Evolutionary conservation across 2,888 invertebrate species (phyloP), one percentile per base, ranked within the genome.

Genomic region (Tineola bisselliella): DNA sequence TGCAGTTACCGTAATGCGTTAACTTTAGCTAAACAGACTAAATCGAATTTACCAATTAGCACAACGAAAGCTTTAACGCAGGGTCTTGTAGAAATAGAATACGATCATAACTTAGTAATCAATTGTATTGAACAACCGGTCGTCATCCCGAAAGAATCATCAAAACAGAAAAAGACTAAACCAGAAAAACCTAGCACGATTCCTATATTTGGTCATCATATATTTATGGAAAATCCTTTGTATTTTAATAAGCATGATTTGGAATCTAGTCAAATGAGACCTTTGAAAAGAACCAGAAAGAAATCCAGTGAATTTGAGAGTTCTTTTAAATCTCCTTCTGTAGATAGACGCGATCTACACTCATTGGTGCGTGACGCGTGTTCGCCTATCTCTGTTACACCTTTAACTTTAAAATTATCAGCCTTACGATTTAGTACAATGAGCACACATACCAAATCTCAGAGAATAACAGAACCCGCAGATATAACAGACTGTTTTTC

Each of bases 351-450:
- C 68, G 82, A 87, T 66, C 67, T 74, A 17, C 86, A 87, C 66
- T 64, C 79, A 25, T 69, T 86, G 66, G 70, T 86, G 30, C 78
- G 84, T 68, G 83, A 84, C n/a, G 84, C 74, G 0, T 86, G 84
- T 67, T 87, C 87, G 33, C 87, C 86, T 52, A 75, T 84, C 6
- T 88, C 86, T 62, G 82, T 90, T 25, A 90, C 91, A 19, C 91
- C 91, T 63, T 76, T 91, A 67, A 89, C 91, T 63, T 81, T 83
- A 62, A 88, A 88, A 68, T 74, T 91, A 67, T 88, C 90, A 62
- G 89, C 88, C 65, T 71, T 90, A 65, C 83, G 88, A 67, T 90
- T 90, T 69, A 89, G 88, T 68, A 82, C 87, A 62, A 81, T 86
- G 71, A 87, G 83, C 67, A 75, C 81, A 56, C 77, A 86, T 67